Percentiles rank a stretch among this genome's conserved stretches.
Conservation (phyloP, 2,888 invertebrate species). For the Drosophila gaucha region DNA sequence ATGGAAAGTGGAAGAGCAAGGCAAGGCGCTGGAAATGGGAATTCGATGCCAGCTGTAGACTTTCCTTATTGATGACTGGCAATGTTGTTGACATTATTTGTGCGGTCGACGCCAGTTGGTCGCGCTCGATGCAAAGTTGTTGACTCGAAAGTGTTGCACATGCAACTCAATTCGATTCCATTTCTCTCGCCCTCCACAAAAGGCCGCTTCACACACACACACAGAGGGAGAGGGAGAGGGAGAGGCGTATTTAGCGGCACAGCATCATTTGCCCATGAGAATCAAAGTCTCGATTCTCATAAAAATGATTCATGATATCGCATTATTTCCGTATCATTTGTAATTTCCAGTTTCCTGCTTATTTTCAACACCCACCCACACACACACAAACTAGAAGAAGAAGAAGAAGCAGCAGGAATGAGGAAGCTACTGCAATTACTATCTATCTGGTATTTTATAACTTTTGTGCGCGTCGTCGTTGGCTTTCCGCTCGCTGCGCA, state of each 20-base stretch:
- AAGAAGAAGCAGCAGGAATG: background rate
- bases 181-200: slow-evolving; percentile 27
- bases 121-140: slow-evolving; percentile 71
- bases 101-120: slow-evolving; percentile 70
- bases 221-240: background rate
- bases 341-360: slow-evolving; percentile 80
- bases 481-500: slow-evolving; percentile 32
- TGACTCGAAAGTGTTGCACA: slow-evolving; percentile 60
- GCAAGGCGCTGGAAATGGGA: slow-evolving; percentile 13
- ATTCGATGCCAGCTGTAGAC: slow-evolving; percentile 51
- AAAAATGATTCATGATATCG: slow-evolving; percentile 80
- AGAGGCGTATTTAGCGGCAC: slow-evolving; percentile 21
- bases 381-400: slow-evolving; percentile 13
- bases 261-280: slow-evolving; percentile 67
- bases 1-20: background rate
- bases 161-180: slow-evolving; percentile 38
- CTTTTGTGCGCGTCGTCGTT: slow-evolving; percentile 67
- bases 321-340: slow-evolving; percentile 79
- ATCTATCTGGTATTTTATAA: slow-evolving; percentile 79
- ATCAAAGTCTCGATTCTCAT: slow-evolving; percentile 79
- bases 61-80: slow-evolving; percentile 65
- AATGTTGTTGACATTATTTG: slow-evolving; percentile 77
- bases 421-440: slow-evolving; percentile 63
- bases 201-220: slow-evolving; percentile 12
- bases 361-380: slow-evolving; percentile 58